Evolutionary conservation across 2,113 vertebrate species (phyloP), one percentile per base, ranked within the genome.

Genomic region (Pterocles gutturalis): DNA sequence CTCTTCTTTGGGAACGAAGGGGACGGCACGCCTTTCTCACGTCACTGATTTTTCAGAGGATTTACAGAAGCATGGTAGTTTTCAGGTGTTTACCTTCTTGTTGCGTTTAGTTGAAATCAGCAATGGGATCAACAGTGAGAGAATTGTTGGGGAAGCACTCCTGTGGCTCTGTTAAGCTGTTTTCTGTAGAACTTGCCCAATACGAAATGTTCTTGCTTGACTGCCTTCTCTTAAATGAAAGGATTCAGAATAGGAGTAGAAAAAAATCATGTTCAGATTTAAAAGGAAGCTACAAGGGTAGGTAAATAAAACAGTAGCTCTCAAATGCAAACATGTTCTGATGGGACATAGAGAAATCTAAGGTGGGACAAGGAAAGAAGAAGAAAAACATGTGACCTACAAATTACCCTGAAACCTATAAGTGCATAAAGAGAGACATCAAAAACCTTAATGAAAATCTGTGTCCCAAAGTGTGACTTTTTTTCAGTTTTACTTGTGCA

Each of bases 21-120:
- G 8, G 29, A 33, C 19, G 0, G 0, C 3, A 0, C 2, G 7
- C 13, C 19, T 76, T 75, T 70, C 22, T 75, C 24, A 28, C 1
- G 1, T 9, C 28, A n/a, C 16, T 66, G 60, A 43, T 70, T 76
- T 80, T 83, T 88, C 61, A 49, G 55, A 57, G 65, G 55, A 36
- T 75, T 82, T 88, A 71, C 21, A 62, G 53, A 64, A 57, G 17
- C 58, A 7, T 7, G 54, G 17, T 62, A 11, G 11, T 84, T 93
- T 70, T 64, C 46, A 62, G 51, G 13, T 71, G 31, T 72, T 90
- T 58, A 62, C 17, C 31, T 53, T 92, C 73, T 31, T 36, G 17
- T n/a, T 20, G 15, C 5, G 3, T 83, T 89, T 73, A 53, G 20
- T 7, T 65, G 69, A 65, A 91, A 70, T 77, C 62, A 69, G 17